These are phyloP conservation scores for Meliscaeva auricollis DNA, from an alignment of 2,888 invertebrate species.

Conservation along the genomic window DNA sequence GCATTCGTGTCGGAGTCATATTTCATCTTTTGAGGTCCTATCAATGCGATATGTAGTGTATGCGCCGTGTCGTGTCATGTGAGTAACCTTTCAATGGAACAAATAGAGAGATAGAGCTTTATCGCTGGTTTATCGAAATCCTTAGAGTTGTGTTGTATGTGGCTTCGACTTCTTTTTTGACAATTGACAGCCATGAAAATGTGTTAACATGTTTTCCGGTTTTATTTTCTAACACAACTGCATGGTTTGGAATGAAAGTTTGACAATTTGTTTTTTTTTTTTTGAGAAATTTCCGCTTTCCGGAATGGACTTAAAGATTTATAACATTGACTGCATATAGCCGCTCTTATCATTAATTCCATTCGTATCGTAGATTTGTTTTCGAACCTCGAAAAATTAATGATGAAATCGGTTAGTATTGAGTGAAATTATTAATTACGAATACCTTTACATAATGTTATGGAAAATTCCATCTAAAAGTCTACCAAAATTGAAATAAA, in stretches of 20 bases:
- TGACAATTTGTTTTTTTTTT: background rate
- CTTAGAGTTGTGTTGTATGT: constrained; percentile 5
- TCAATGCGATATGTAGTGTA: constrained; percentile 12
- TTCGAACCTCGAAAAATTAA: too few species aligned
- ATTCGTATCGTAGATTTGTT: too few species aligned
- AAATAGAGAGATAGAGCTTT: constrained; percentile 41
- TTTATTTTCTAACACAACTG: background rate
- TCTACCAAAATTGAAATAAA: too few species aligned
- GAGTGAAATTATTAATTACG: too few species aligned
- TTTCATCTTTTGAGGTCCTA: constrained; percentile 56
- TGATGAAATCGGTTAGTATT: too few species aligned
- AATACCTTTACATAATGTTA: too few species aligned
- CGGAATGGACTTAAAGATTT: too few species aligned
- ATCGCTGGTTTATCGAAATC: constrained; percentile 10
- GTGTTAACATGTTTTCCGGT: constrained; percentile 32
- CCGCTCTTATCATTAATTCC: too few species aligned
- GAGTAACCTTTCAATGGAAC: constrained; percentile 52
- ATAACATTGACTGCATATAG: too few species aligned
- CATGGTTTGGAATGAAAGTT: background rate
- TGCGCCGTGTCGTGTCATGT: constrained; percentile 27
- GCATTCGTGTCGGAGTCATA: constrained; percentile 41
- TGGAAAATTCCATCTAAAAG: too few species aligned
- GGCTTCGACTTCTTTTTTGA: constrained; percentile 10
- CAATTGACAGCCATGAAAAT: constrained; percentile 34
- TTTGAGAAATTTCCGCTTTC: too few species aligned